Conservation (phyloP, 2,888 invertebrate species). For the Microctonus aethiopoides region DNA sequence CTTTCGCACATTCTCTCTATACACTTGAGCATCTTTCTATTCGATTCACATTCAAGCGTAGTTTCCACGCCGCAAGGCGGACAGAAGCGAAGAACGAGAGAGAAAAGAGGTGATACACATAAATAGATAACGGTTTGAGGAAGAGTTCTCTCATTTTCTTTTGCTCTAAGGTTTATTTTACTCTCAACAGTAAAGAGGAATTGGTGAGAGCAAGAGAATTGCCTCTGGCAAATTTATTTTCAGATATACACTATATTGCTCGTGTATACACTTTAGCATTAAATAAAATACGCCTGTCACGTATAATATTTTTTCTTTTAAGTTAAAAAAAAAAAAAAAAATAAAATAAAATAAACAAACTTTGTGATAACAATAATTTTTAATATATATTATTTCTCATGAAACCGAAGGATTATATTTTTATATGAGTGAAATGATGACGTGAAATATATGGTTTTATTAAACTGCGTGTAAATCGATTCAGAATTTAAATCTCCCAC, state of each 20-base stretch:
- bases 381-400: neutral
- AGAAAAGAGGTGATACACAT: slow-evolving; percentile 13
- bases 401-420: neutral
- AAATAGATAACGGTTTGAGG: slow-evolving; percentile 17
- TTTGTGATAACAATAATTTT: neutral
- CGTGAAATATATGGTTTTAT: neutral
- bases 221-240: slow-evolving; percentile 8
- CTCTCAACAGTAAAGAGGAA: neutral
- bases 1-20: neutral
- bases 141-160: neutral
- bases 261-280: neutral
- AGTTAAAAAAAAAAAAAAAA: neutral
- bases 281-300: neutral
- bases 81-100: neutral
- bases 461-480: neutral
- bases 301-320: neutral
- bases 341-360: neutral
- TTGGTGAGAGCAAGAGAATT: neutral
- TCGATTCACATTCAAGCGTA: neutral
- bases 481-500: neutral
- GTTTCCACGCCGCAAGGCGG: neutral
- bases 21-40: neutral
- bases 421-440: neutral
- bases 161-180: neutral
- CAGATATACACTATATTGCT: slow-evolving; percentile 13